Base-by-base conservation (phyloP, 2,888 invertebrate species). In the Amaurobius ferox region DNA sequence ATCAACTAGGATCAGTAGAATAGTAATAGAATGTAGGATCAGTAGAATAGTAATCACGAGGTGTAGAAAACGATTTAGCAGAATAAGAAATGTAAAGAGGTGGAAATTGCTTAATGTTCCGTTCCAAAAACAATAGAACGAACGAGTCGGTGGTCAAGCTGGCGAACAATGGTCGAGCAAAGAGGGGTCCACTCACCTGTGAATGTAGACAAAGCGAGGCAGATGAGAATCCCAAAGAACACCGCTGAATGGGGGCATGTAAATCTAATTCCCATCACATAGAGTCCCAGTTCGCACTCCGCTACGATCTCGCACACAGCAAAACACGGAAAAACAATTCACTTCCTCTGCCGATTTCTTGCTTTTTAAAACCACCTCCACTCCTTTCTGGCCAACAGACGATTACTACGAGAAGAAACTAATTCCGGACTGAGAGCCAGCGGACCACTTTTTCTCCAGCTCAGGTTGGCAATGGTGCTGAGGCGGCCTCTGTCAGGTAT, bases 201-300 rank as follows among this genome's bases (percentile, higher is more conserved):
- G 40, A 39, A 68, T 0, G 35, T 7, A 68, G 26, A 68, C 68
- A 68, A 39, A 68, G 40, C 68, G 26, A 68, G 28, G 68, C 32
- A 68, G 68, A 68, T 68, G 68, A 68, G 68, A 68, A 68, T 68
- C 40, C 68, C 40, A 26, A 26, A 35, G 35, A 40, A 16, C 68
- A 40, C 68, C 39, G 28, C 68, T 68, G 35, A 40, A 68, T 28
- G 68, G 40, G 68, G 40, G 68, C 68, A 68, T 16, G 26, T 39
- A 68, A 68, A 35, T 68, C 68, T 35, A 68, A 68, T 68, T 68
- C 68, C 68, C 68, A 68, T 68, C 68, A 68, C 68, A 68, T 68
- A 68, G 68, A 68, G 40, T 68, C 68, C 68, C 23, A 68, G 68
- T 40, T 28, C 23, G n/a, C 19, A 40, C 68, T 40, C 40, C 32